Base-by-base conservation (phyloP, 2,888 invertebrate genomes). In the Erynnis tages region DNA sequence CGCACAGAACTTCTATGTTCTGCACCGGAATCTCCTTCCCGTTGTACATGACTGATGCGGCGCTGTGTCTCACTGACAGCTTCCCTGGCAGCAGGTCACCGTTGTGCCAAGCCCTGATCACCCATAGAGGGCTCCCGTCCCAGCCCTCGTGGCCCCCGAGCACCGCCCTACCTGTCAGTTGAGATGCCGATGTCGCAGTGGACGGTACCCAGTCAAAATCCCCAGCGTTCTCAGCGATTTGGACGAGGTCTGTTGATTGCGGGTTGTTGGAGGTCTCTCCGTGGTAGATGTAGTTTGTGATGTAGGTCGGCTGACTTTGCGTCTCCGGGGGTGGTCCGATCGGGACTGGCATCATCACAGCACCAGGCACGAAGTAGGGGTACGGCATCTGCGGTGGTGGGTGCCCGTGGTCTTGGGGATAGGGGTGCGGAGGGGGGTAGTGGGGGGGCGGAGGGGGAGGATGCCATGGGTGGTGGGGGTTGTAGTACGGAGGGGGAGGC, bases 71-170 rank as follows among this genome's bases (percentile, higher is more conserved):
- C 2, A 90, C 77, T 0, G 88, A 82, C 0, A 90, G 58, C 57
- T 90, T 90, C 1, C 90, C 90, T n/a, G 90, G 89, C 1, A 90
- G 69, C 50, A 89, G 53, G 27, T 90, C 87, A 2, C 87, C 88
- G n/a, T 75, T 74, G 32, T 89, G 81, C 83, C 82, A 84, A 0
- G 82, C 74, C 13, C 90, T 66, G 48, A 90, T 90, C 8, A 90
- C 82, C 86, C 90, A 90, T 0, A 90, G 58, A 0, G 87, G 87
- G 53, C 84, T 88, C 0, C 89, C 85, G 35, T 90, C 89, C 86
- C 89, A 88, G 0, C 87, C 89, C 61, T 90, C 90, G 23, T 88
- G 82, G 0, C 90, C 90, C 0, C 87, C 90, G 0, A 84, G 70
- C 0, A 90, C 86, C 0, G 89, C 90, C 60, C 80, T 71, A 0